Conservation (phyloP, 2,797 vertebrate genomes). For the Synaphobranchus kaupii region DNA sequence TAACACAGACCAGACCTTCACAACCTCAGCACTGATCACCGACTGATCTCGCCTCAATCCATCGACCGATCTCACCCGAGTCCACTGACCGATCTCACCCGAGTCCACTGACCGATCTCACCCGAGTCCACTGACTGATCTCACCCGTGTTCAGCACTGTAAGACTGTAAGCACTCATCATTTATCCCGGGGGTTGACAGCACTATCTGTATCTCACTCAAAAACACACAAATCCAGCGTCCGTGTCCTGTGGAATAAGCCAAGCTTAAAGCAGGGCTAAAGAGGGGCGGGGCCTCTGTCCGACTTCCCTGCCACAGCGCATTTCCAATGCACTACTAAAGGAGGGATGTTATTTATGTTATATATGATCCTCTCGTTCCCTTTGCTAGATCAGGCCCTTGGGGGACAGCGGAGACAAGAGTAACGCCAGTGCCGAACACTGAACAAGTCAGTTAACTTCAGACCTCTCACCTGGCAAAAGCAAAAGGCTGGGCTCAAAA, state of each 20-base stretch:
- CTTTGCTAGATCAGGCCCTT: conserved; percentile 65
- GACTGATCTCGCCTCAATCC: not conserved
- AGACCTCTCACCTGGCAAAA: conserved; percentile 70
- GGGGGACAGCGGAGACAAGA: conserved; percentile 68
- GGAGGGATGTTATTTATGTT: conserved; percentile 69
- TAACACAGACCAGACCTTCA: not conserved
- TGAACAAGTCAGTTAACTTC: conserved; percentile 54
- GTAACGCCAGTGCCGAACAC: conserved; percentile 56
- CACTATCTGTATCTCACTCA: not conserved
- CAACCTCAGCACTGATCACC: not conserved
- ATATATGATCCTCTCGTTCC: conserved; percentile 64
- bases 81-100: not conserved
- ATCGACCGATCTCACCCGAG: not conserved
- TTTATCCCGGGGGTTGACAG: not conserved
- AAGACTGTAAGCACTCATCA: not conserved
- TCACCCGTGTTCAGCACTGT: not conserved
- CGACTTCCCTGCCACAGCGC: too few relatives aligned
- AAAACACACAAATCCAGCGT: not conserved
- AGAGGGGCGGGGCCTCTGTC: too few relatives aligned
- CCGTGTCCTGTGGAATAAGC: not conserved
- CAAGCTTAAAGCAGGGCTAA: not conserved
- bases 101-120: too few relatives aligned
- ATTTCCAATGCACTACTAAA: too few relatives aligned
- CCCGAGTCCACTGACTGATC: too few relatives aligned
- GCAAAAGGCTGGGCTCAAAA: conserved; percentile 36